Evolutionary conservation across 2,888 invertebrate species (phyloP).

Genomic region (Drosophila mulleri): DNA sequence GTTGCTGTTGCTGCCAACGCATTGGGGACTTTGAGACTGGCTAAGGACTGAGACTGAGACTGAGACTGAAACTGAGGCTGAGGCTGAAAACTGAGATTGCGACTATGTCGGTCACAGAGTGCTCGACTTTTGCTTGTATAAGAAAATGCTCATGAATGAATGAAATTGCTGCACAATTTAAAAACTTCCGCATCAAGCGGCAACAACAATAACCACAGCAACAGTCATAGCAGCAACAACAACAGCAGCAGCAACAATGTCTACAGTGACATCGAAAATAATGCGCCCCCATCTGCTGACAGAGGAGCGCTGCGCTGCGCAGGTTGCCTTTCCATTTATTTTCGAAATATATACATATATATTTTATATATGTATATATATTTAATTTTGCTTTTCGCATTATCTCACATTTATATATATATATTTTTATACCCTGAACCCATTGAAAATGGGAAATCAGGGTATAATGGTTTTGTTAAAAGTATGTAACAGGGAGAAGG

Average conservation of each 20-base stretch:
- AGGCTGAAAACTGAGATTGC: slow-evolving; percentile 35
- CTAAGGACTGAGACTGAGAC: slow-evolving; percentile 28
- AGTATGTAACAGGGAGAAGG: no score
- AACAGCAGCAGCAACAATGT: slow-evolving; percentile 11
- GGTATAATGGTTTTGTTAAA: no score
- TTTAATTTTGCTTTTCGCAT: slow-evolving; percentile 1
- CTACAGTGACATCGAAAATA: slow-evolving; percentile 34
- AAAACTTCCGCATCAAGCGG: slow-evolving; percentile 72
- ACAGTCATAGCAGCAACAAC: slow-evolving; percentile 4
- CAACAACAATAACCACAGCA: slow-evolving; percentile 45
- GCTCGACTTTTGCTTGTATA: slow-evolving; percentile 25
- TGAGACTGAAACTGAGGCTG: slow-evolving; percentile 18
- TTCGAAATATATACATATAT: neutral
- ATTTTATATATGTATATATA: slow-evolving; percentile 12
- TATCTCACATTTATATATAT: slow-evolving; percentile 1
- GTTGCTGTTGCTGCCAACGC: slow-evolving; percentile 31
- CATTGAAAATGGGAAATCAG: no score
- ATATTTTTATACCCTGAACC: neutral
- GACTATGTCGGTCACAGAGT: slow-evolving; percentile 30
- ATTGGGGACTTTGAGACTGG: slow-evolving; percentile 31
- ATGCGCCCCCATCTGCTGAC: slow-evolving; percentile 57
- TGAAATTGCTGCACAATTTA: slow-evolving; percentile 74
- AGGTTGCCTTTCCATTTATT: slow-evolving; percentile 40
- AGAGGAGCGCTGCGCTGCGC: slow-evolving; percentile 30
- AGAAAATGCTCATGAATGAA: slow-evolving; percentile 62